These are phyloP conservation scores for Apodemia zela DNA, from an alignment of 2,888 invertebrate species.

Conservation along the genomic window DNA sequence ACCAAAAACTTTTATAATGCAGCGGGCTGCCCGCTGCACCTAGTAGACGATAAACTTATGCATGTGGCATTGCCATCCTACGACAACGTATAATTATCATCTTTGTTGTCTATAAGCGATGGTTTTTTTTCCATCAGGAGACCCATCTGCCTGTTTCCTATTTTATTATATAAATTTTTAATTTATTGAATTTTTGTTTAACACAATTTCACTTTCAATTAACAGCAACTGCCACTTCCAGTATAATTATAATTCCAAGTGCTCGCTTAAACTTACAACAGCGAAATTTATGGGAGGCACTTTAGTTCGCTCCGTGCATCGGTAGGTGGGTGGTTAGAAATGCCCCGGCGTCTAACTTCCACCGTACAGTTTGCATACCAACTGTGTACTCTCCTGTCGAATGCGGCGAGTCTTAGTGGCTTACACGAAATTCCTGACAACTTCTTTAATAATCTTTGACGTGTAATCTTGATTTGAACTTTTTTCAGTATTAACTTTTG, in stretches of 20 bases:
- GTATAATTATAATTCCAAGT: slow-evolving; percentile 36
- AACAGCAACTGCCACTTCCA: slow-evolving; percentile 38
- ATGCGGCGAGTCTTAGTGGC: slow-evolving; percentile 19
- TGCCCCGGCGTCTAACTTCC: slow-evolving; percentile 38
- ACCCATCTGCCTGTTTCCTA: no score
- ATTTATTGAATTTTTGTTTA: no score
- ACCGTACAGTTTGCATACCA: slow-evolving; percentile 37
- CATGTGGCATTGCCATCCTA: no score
- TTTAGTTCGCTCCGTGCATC: slow-evolving; percentile 28
- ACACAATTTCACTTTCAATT: neutral
- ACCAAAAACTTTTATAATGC: no score
- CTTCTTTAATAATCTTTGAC: slow-evolving; percentile 19
- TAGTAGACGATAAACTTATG: no score
- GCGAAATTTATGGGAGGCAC: slow-evolving; percentile 60
- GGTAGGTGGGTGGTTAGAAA: slow-evolving; percentile 26
- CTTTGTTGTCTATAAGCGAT: no score
- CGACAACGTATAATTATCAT: no score
- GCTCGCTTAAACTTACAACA: slow-evolving; percentile 65
- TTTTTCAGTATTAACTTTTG: neutral
- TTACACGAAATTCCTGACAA: slow-evolving; percentile 7
- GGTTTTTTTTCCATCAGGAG: no score
- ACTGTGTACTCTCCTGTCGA: slow-evolving; percentile 31
- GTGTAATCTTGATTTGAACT: slow-evolving; percentile 1
- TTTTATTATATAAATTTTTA: no score
- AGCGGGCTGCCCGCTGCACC: no score